Conservation (phyloP, 2,113 vertebrate species). For the Lophura nycthemera region DNA sequence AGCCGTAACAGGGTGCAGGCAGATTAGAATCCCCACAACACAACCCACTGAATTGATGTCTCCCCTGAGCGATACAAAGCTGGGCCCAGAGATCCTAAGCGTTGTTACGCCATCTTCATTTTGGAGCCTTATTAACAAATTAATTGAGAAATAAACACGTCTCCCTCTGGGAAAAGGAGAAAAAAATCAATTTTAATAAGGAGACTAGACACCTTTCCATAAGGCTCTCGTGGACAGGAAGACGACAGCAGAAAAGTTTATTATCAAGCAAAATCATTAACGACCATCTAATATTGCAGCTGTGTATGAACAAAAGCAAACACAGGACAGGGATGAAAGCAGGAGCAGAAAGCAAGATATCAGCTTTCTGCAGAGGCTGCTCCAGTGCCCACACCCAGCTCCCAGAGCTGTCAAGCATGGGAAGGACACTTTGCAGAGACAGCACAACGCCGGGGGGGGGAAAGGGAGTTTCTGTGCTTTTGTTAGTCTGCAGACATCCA, state of each 20-base stretch:
- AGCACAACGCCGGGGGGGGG: neutral
- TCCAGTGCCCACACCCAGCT: neutral
- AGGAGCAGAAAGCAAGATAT: neutral
- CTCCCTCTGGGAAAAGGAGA: neutral
- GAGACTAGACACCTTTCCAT: neutral
- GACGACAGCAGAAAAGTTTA: neutral
- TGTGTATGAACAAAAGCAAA: rapidly evolving
- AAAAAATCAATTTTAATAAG: neutral
- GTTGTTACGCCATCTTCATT: neutral
- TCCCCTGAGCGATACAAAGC: conserved; percentile 44
- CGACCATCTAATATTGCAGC: neutral
- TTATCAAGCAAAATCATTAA: neutral
- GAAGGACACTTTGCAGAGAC: neutral
- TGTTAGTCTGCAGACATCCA: neutral
- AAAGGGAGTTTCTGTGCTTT: neutral
- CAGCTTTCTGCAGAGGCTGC: neutral
- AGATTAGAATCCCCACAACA: conserved; percentile 47
- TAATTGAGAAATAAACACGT: conserved; percentile 23
- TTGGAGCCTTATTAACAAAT: conserved; percentile 36
- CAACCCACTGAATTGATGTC: neutral
- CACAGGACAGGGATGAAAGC: neutral
- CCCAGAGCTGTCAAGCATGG: neutral
- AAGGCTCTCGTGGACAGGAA: neutral
- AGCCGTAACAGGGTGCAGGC: conserved; percentile 51
- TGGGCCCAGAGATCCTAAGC: neutral